Base-by-base conservation (phyloP, 2,113 vertebrate genomes). In the Trachemys scripta region DNA sequence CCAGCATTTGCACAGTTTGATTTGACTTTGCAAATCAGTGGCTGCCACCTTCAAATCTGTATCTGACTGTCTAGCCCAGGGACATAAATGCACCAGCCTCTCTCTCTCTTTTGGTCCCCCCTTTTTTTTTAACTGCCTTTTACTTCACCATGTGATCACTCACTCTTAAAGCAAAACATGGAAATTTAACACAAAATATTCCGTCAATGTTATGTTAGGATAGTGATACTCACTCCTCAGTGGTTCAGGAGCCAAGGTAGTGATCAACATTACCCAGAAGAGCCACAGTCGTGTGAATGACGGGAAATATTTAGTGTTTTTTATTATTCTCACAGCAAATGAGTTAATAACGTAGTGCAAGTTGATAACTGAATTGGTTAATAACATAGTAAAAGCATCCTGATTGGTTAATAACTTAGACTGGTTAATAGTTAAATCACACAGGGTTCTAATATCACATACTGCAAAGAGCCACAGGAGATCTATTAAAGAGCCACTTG, bases 161-260 rank as follows among this genome's bases (percentile, higher is more conserved):
- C 13, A 2, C 87, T 88, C 4, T 92, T 84, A 20, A 3, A 56
- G 81, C 56, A 16, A 84, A 79, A 12, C 4, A 0, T 92, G 79
- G 38, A 50, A 54, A 22, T 57, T 87, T 62, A 24, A 80, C 89
- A 76, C 80, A 42, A 31, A 92, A 35, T 45, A 45, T 24, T 47
- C 79, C 57, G 59, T 78, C 57, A 0, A 10, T 1, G 4, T 24
- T 84, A n/a, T 10, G 0, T 35, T 62, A 6, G 0, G 85, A 62
- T 19, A 29, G 27, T 17, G 62, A 35, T 35, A 31, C 31, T 13
- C 62, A 65, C 6, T 17, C 14, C 29, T 17, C 29, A 8, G 31
- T 65, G 29, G 62, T 65, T 31, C 62, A 35, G 62, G 14, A 35
- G 31, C 29, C 62, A 65, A 35, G 6, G 14, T 31, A 65, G 62